A percentile compares a stretch with the other conserved stretches of the same genome.
phyloP scores from a whole-genome alignment of 2,113 vertebrate species.

The Aptenodytes forsteri region DNA sequence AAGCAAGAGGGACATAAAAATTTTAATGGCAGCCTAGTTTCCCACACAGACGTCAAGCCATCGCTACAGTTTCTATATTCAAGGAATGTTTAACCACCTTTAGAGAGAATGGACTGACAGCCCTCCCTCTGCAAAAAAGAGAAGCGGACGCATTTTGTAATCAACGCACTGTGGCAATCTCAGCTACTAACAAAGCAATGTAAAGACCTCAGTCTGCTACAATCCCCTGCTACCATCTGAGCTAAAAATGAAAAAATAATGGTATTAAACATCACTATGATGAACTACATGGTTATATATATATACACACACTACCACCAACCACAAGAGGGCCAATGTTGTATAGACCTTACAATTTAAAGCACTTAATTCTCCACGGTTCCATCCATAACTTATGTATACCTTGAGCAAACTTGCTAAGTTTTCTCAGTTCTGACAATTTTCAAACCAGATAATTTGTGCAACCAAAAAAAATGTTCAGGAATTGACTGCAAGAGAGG shows the following conservation, averaged over 20 bases:
- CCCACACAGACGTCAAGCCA: background rate
- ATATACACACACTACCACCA: background rate
- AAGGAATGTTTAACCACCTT: background rate
- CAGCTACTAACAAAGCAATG: background rate
- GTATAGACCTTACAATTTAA: background rate
- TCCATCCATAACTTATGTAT: background rate
- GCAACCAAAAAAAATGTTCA: accelerated
- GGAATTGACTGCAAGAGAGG: background rate
- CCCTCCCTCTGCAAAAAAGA: background rate
- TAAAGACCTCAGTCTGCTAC: background rate
- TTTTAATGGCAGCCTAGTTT: background rate
- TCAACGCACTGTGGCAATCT: background rate
- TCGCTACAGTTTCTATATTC: background rate
- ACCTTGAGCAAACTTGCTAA: background rate
- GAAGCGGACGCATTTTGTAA: background rate
- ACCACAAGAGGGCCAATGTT: background rate
- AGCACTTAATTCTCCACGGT: background rate
- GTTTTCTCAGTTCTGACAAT: background rate
- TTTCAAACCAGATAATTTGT: background rate
- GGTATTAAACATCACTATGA: background rate
- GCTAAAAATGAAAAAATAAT: background rate
- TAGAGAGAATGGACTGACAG: background rate
- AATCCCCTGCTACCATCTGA: background rate
- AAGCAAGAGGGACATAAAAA: background rate
- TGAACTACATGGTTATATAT: background rate